phyloP scores from a whole-genome alignment of 53 echinoderm and acorn worm genomes.

The Actinopyga echinites region DNA sequence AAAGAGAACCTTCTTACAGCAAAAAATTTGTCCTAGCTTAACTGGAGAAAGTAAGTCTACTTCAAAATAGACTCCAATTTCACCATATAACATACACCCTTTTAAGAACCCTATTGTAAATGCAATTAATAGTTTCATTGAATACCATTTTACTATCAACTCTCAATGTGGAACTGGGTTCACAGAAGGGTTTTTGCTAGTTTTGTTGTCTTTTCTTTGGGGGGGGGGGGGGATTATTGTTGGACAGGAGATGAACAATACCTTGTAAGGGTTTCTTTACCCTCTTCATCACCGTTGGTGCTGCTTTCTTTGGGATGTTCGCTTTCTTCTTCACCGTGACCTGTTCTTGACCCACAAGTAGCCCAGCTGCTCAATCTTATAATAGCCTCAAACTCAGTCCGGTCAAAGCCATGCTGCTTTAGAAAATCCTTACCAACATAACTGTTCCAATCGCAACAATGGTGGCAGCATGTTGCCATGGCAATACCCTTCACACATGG shows the following conservation, averaged over 20 bases:
- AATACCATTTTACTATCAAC: too few relatives aligned
- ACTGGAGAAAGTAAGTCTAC: too few relatives aligned
- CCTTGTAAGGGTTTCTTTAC: conserved; percentile 30
- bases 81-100: too few relatives aligned
- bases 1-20: too few relatives aligned
- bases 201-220: too few relatives aligned
- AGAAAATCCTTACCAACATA: conserved; percentile 67
- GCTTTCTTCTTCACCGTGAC: neutral
- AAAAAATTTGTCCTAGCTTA: too few relatives aligned
- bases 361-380: conserved; percentile 71
- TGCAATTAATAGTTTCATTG: too few relatives aligned
- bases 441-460: conserved; percentile 61
- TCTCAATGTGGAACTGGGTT: too few relatives aligned
- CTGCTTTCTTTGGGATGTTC: neutral
- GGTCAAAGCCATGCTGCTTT: conserved; percentile 12
- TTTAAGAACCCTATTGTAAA: too few relatives aligned
- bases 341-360: conserved; percentile 45
- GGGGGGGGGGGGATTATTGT: too few relatives aligned
- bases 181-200: too few relatives aligned
- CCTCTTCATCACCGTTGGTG: neutral
- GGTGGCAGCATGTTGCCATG: conserved; percentile 77
- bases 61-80: too few relatives aligned
- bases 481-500: conserved; percentile 42
- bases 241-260: neutral
- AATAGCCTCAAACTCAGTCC: conserved; percentile 52